Evolutionary conservation across 2,113 vertebrate genomes (phyloP).

Genomic region (Burhinus bistriatus): DNA sequence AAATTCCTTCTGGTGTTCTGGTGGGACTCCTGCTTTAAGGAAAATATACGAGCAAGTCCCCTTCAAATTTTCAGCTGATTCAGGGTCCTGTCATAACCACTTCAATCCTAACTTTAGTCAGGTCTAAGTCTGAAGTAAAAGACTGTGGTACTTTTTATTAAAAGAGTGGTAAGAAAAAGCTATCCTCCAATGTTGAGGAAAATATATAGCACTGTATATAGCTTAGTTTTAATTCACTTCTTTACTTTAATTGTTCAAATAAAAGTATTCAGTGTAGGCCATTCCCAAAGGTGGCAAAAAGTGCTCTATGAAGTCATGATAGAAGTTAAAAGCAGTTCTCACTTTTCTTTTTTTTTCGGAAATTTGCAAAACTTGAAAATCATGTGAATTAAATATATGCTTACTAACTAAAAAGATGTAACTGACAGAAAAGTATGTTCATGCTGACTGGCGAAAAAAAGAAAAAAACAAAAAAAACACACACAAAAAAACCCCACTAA

Average conservation of each 20-base stretch:
- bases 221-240: background rate
- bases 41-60: background rate
- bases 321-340: background rate
- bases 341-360: background rate
- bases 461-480: background rate
- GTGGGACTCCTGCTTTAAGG: background rate
- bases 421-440: background rate
- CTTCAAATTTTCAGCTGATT: background rate
- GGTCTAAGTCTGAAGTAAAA: background rate
- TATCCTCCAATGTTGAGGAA: background rate
- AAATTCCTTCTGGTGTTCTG: background rate
- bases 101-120: background rate
- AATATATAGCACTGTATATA: background rate
- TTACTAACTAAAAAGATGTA: background rate
- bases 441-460: background rate
- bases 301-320: background rate
- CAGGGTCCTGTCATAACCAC: background rate
- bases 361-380: background rate
- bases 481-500: too few species aligned
- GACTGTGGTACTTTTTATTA: background rate
- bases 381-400: accelerated
- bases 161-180: background rate
- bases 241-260: background rate
- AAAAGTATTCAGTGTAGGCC: background rate
- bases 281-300: background rate